Evolutionary conservation across 2,797 vertebrate species (phyloP), one percentile per base, ranked within the genome.

Genomic region (Pygocentrus nattereri): DNA sequence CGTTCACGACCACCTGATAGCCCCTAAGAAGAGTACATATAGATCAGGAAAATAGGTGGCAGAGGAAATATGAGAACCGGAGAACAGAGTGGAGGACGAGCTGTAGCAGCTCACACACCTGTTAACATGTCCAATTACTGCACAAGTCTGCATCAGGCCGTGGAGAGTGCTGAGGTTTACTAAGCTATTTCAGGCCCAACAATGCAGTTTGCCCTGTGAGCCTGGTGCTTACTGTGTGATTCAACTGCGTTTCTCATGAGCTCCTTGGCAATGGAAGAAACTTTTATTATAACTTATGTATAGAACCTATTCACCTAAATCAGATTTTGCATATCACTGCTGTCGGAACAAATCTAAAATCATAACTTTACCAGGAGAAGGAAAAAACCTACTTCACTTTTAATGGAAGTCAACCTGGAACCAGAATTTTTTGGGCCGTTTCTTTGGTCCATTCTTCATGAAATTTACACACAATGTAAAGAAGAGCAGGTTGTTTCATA

Each of bases 41-140:
- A 84, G 75, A 76, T 50, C 10, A 25, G 67, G 68, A 79, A 76
- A 78, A 61, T 30, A 59, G 67, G 58, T 21, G 71, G 67, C 70
- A 78, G 50, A 58, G 52, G 85, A 85, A 87, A 87, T 78, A 70
- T 11, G 80, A 85, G 73, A 86, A 18, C 44, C 54, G 72, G 38
- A 70, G 18, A 70, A 81, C 52, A 69, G 27, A n/a, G 27, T 64
- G 34, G 27, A 74, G 27, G 64, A 47, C 76, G 49, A 82, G 72
- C 15, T 3, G 41, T n/a, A 47, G 68, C 78, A 73, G 62, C 50
- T 16, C 47, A 72, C 23, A 75, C 80, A 80, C 74, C 74, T 82
- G 81, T 83, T 83, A 30, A 54, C 58, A 71, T 69, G 74, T 74
- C 0, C 38, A 23, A 16, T 67, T 54, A 27, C 70, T 38, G 12